Conservation (phyloP, 2,888 invertebrate species). For the Pyrrhosoma nymphula region DNA sequence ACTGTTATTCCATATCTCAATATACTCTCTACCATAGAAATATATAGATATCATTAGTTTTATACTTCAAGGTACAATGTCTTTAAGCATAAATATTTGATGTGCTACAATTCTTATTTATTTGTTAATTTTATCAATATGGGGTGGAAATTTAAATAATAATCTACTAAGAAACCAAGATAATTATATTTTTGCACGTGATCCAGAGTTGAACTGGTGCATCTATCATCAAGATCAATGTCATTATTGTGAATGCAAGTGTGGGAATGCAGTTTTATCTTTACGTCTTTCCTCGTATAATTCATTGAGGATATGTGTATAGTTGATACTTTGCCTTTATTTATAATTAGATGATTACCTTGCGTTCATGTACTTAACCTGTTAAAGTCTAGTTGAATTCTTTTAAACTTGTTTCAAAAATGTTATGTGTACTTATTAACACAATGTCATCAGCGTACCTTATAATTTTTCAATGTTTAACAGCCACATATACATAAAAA, state of each 20-base stretch:
- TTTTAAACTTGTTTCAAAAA: neutral
- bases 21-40: neutral
- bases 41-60: neutral
- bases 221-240: neutral
- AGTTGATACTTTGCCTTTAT: neutral
- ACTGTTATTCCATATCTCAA: neutral
- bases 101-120: neutral
- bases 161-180: neutral
- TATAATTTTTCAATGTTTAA: neutral
- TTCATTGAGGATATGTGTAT: neutral
- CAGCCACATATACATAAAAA: neutral
- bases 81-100: too few species aligned
- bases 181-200: neutral
- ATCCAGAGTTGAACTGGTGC: neutral
- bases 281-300: neutral
- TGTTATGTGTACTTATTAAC: neutral
- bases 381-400: neutral
- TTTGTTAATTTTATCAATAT: neutral
- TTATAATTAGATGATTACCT: neutral
- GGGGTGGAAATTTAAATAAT: neutral
- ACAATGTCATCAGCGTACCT: neutral
- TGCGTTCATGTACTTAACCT: neutral
- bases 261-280: too few species aligned
- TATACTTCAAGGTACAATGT: neutral
- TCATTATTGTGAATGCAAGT: too few species aligned